phyloP scores from a whole-genome alignment of 2,888 invertebrate species.

The Yponomeuta evonymella region DNA sequence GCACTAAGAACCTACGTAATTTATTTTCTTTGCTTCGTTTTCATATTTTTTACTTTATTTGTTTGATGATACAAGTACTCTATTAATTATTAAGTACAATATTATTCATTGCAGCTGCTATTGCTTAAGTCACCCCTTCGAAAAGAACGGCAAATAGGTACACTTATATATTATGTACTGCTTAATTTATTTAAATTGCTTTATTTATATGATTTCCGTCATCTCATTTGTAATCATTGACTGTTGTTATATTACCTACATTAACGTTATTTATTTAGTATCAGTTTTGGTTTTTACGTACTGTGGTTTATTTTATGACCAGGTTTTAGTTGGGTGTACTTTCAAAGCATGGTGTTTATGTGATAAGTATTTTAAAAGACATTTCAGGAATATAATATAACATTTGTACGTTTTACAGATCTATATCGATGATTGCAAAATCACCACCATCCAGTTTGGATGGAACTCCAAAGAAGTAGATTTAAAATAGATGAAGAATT shows the following conservation, averaged over 20 bases:
- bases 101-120: conserved; percentile 67
- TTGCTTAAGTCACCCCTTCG: conserved; percentile 74
- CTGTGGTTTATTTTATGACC: neutral
- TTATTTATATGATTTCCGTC: neutral
- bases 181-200: conserved; percentile 9
- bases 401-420: conserved; percentile 46
- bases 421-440: conserved; percentile 62
- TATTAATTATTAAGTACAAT: no score
- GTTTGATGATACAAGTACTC: conserved; percentile 20
- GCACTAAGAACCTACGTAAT: neutral
- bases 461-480: conserved; percentile 52
- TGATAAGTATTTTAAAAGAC: neutral
- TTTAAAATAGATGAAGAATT: neutral
- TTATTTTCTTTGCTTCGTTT: conserved; percentile 20
- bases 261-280: conserved; percentile 4
- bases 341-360: neutral
- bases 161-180: conserved; percentile 22
- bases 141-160: conserved; percentile 71
- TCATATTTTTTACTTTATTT: conserved; percentile 17
- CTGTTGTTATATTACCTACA: neutral
- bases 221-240: neutral
- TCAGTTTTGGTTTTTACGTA: conserved; percentile 16
- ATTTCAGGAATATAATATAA: neutral
- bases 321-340: neutral
- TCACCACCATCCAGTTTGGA: conserved; percentile 61